Evolutionary conservation across 2,888 invertebrate genomes (phyloP).

Genomic region (Drosophila monieri): DNA sequence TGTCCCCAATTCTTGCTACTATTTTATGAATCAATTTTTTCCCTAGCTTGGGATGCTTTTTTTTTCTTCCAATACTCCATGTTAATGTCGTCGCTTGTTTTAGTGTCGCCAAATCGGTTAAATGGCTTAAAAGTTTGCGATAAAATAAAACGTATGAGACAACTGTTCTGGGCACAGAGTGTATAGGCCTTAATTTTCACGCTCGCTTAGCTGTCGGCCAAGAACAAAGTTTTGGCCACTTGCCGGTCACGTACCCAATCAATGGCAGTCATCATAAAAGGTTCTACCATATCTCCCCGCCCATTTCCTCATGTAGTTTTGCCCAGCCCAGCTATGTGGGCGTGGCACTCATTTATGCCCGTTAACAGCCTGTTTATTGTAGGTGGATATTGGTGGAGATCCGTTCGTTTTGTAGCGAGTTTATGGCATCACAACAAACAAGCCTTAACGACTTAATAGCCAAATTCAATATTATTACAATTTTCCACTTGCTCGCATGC

Average conservation of each 20-base stretch:
- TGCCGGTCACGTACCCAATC: slow-evolving; percentile 69
- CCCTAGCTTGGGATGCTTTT: neutral
- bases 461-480: slow-evolving; percentile 74
- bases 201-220: slow-evolving; percentile 43
- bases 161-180: neutral
- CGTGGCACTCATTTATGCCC: slow-evolving; percentile 20
- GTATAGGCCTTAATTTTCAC: slow-evolving; percentile 52
- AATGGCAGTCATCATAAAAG: slow-evolving; percentile 58
- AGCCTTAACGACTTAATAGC: slow-evolving; percentile 76
- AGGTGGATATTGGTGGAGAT: slow-evolving; percentile 23
- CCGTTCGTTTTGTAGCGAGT: slow-evolving; percentile 7
- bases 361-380: slow-evolving; percentile 27
- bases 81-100: slow-evolving; percentile 61
- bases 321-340: neutral
- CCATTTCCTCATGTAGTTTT: slow-evolving; percentile 24
- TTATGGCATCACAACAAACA: slow-evolving; percentile 41
- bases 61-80: slow-evolving; percentile 24
- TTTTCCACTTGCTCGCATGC: slow-evolving; percentile 66
- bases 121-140: slow-evolving; percentile 77
- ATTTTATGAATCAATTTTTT: slow-evolving; percentile 74
- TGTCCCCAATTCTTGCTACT: slow-evolving; percentile 1
- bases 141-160: slow-evolving; percentile 48
- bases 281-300: neutral
- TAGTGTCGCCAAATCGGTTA: slow-evolving; percentile 72
- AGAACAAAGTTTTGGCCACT: slow-evolving; percentile 8